Evolutionary conservation across 2,888 invertebrate genomes (phyloP).

Genomic region (Calameuta filiformis): DNA sequence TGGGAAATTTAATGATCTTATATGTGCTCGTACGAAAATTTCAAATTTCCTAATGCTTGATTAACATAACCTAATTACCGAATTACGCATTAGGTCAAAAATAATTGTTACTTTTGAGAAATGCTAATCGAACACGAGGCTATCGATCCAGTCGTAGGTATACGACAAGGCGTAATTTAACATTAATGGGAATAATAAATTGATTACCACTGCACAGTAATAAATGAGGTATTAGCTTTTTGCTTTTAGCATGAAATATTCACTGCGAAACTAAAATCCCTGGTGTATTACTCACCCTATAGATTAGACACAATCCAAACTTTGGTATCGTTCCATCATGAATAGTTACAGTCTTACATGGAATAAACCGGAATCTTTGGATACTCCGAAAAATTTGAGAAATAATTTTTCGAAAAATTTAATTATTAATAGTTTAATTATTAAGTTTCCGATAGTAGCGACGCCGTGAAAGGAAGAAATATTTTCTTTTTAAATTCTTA

Average conservation of each 20-base stretch:
- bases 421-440: too few species aligned
- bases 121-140: not conserved
- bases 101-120: not conserved
- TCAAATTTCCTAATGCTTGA: not conserved
- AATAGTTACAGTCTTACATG: not conserved
- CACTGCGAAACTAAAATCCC: not conserved
- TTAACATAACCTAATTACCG: not conserved
- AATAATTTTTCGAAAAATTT: too few species aligned
- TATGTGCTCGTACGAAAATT: not conserved
- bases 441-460: too few species aligned
- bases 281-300: not conserved
- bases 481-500: not conserved
- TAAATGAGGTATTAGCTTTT: constrained; percentile 5
- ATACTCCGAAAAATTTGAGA: not conserved
- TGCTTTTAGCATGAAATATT: constrained; percentile 3
- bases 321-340: not conserved
- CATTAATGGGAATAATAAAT: not conserved
- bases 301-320: not conserved
- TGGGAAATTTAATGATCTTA: not conserved
- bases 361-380: not conserved
- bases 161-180: constrained; percentile 1
- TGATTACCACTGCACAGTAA: not conserved
- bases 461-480: not conserved
- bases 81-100: too few species aligned
- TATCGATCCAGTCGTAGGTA: not conserved